Base-by-base conservation (phyloP, 2,888 invertebrate species). In the Drosophila colorata region DNA sequence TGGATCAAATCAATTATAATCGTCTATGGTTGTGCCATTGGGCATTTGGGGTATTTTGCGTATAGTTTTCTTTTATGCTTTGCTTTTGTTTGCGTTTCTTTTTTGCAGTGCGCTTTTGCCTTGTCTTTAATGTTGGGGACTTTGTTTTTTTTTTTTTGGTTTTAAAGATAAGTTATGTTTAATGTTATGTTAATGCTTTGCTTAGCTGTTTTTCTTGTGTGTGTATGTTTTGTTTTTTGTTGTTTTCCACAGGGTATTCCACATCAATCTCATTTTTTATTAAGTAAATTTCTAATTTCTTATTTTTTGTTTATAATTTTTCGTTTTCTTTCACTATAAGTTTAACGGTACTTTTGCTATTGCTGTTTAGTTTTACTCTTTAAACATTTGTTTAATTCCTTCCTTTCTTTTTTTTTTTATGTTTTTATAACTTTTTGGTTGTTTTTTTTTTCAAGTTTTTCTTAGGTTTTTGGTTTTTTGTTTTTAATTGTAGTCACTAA, bases 401-500 rank as follows among this genome's bases (percentile, higher is more conserved):
- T 52, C 5, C 51, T 41, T 18, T 74, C 71, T 53, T 69, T 58
- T 49, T 63, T 60, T 44, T 49, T 69, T 33, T 43, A 57, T 44
- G 31, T 31, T 61, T 72, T 75, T 65, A 28, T 69, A 63, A 67
- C 75, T 69, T 73, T 75, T 73, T 63, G 57, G 59, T 41, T 68
- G 69, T 66, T 56, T 68, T 51, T 63, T 49, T 23, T 37, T 48
- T 48, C 58, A 51, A 63, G 60, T 41, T 55, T 67, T 49, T 41
- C 43, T 58, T 51, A 48, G 56, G 40, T 58, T 65, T 74, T 71
- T 68, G 64, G 43, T 68, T 74, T 58, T 58, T 72, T 69, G 47
- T 63, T 68, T 52, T 76, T 77, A 63, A 74, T 81, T 78, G 75
- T 90, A 78, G 82, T 88, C 87, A 88, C 90, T 96, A 95, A 94